phyloP scores from a whole-genome alignment of 2,797 vertebrate species.

The Hybognathus amarus region DNA sequence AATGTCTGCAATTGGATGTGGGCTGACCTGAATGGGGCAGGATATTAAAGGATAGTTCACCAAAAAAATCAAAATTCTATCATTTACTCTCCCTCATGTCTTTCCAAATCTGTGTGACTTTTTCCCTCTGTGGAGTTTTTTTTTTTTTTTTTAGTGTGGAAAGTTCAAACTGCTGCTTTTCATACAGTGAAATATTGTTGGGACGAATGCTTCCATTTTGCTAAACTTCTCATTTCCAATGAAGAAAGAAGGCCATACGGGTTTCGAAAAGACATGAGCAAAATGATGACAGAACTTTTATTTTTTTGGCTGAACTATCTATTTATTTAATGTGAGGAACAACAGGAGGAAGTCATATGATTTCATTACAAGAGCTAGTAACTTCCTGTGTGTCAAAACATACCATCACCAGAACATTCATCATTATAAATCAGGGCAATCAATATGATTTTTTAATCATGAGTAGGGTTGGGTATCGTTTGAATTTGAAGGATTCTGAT shows the following conservation, averaged over 20 bases:
- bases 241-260: background rate
- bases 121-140: background rate
- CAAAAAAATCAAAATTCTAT: background rate
- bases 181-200: background rate
- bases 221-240: background rate
- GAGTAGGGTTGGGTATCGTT: too few species aligned
- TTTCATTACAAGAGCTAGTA: background rate
- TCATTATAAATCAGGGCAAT: background rate
- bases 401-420: background rate
- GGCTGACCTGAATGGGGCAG: constrained; percentile 29
- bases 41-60: constrained; percentile 4
- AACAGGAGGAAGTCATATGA: background rate
- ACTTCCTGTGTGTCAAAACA: background rate
- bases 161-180: background rate
- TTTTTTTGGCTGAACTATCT: background rate
- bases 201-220: background rate
- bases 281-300: background rate
- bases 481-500: too few species aligned
- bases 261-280: background rate
- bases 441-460: background rate
- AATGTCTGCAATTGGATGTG: constrained; percentile 50
- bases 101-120: background rate
- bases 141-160: background rate
- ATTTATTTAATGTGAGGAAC: background rate
- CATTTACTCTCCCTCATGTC: background rate